phyloP scores from a whole-genome alignment of 2,113 vertebrate genomes.

The Cyphomyrus plagiostoma region DNA sequence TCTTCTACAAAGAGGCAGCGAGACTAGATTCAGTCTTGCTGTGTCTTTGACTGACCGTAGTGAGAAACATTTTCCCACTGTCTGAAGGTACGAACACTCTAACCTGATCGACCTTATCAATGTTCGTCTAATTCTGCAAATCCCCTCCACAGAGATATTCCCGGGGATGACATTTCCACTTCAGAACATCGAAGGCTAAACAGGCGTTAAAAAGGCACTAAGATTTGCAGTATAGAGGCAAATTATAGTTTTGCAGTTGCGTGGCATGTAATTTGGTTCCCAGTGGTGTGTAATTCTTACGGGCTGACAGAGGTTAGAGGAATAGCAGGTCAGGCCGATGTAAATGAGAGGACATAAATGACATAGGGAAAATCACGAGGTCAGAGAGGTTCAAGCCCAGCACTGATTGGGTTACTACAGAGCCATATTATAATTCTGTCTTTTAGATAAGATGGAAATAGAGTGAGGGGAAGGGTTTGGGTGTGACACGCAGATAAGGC shows the following conservation, averaged over 20 bases:
- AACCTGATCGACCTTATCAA: not conserved
- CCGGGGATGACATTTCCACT: not conserved
- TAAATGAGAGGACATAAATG: not conserved
- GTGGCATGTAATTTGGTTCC: not conserved
- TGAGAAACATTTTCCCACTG: not conserved
- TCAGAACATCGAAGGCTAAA: not conserved
- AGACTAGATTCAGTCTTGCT: not conserved
- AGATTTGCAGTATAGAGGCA: not conserved
- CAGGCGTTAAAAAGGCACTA: not conserved
- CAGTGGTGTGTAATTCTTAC: not conserved
- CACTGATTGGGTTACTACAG: not conserved
- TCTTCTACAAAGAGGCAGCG: not conserved
- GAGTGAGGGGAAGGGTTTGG: not conserved
- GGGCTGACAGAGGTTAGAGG: not conserved
- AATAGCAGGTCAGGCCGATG: not conserved
- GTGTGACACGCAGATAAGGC: not conserved
- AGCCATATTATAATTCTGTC: not conserved
- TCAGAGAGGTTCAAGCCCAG: not conserved
- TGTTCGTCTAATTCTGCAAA: not conserved
- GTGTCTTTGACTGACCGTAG: not conserved
- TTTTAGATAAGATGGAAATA: not conserved
- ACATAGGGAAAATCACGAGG: not conserved
- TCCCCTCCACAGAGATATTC: not conserved
- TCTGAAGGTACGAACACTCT: not conserved
- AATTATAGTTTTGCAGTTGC: not conserved